phyloP scores from a whole-genome alignment of 2,888 invertebrate genomes.

The Prenolepis imparis region DNA sequence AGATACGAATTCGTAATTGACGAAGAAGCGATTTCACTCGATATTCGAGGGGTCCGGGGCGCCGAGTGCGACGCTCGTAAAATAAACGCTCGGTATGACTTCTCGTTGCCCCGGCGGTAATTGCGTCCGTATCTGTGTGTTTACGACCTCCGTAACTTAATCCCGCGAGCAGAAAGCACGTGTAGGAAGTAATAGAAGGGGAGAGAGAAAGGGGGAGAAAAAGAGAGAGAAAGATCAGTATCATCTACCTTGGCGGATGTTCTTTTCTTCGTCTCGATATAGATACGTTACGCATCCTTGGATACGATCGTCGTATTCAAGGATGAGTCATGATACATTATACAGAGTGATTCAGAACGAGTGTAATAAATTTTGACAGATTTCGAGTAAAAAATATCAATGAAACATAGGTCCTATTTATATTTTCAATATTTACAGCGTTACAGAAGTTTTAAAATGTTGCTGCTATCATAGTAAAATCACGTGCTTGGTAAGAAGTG shows the following conservation, averaged over 20 bases:
- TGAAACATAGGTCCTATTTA: too few relatives aligned
- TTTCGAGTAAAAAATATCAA: too few relatives aligned
- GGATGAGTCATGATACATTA: conserved; percentile 21
- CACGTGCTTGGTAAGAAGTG: too few relatives aligned
- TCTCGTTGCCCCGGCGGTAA: conserved; percentile 45
- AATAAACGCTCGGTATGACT: conserved; percentile 55
- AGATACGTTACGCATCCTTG: not conserved
- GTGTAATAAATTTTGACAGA: too few relatives aligned
- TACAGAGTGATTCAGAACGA: not conserved
- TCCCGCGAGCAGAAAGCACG: conserved; percentile 44
- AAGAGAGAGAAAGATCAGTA: conserved; percentile 7
- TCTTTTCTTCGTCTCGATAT: not conserved
- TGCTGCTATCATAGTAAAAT: too few relatives aligned
- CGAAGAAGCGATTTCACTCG: conserved; percentile 69
- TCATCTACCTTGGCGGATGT: conserved; percentile 22
- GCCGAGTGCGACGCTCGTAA: conserved; percentile 63
- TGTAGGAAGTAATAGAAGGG: conserved; percentile 43
- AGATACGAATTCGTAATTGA: conserved; percentile 76
- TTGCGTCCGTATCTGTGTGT: conserved; percentile 47
- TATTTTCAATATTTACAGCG: too few relatives aligned
- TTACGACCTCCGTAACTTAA: conserved; percentile 53
- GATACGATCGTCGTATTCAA: conserved; percentile 5
- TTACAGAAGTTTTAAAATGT: too few relatives aligned
- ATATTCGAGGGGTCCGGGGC: conserved; percentile 48
- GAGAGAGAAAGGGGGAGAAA: not conserved